Evolutionary conservation across 2,797 vertebrate species (phyloP), one percentile per base, ranked within the genome.

Genomic region (Gadopsis bispinosus): DNA sequence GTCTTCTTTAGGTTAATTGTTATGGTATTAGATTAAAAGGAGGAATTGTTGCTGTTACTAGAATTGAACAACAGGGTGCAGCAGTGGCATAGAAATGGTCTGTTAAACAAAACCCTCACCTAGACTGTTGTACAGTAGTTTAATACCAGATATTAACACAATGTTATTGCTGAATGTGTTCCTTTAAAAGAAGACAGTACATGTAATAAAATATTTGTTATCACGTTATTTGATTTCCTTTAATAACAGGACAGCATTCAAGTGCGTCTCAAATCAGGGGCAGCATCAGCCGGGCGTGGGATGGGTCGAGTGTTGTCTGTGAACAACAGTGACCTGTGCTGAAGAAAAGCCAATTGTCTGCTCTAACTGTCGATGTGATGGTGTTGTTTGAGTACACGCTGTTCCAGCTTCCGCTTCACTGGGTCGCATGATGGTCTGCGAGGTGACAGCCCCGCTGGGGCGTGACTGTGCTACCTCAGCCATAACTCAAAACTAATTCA

Each of bases 381-480:
- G 12, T 50, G 74, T 67, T 84, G 78, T 83, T 88, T 68, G 80
- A 83, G 91, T 63, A 91, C 89, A 72, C 35, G n/a, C 45, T 89
- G 92, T 92, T 87, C 89, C 86, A 62, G 65, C 85, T 87, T 91
- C 87, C 62, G 89, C 91, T 85, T 81, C 79, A 54, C 56, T 62
- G 82, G 65, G 22, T 31, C 4, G 20, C 45, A 11, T 86, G 89
- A 94, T 2, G 56, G 14, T 31, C 64, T 2, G 48, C 5, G 73
- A 86, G 77, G 72, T 61, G 93, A 89, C 91, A 87, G 72, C 41
- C 72, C 60, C 68, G 51, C 77, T 33, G 75, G 91, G 87, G 83
- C 33, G 82, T 62, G 82, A 84, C 85, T 72, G 81, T 86, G 81
- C 79, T 66, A 26, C 74, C 76, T 78, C 72, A 78, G 58, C 79